Base-by-base conservation (phyloP, 2,113 vertebrate species). In the Amphiprion ocellaris region DNA sequence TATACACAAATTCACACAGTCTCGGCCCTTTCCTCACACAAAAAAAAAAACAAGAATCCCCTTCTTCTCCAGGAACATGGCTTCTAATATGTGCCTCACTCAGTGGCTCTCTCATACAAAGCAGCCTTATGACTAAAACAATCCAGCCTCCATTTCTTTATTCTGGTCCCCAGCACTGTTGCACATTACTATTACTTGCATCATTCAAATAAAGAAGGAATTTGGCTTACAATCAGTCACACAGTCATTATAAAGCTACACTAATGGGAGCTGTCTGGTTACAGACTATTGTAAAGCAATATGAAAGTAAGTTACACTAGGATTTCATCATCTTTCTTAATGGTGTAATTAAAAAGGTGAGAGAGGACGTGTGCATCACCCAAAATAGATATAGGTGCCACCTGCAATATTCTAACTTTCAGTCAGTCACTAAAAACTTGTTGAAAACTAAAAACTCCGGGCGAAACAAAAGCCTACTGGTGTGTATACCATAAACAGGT, bases 121-220 rank as follows among this genome's bases (percentile, higher is more conserved):
- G 83, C 60, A 74, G 83, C 72, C 87, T 69, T 60, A 55, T 70
- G 67, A 80, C 85, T 81, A 12, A 74, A 70, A 83, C 81, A 80
- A 90, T 85, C 69, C 79, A 76, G 74, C 80, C 65, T 69, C 53
- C 63, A 49, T 70, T 69, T 77, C 80, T 87, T 89, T 79, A 79
- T 82, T 75, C 76, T 33, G 71, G 74, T 86, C 80, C 84, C 81
- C 63, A 77, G 72, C 82, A 81, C 80, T 84, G 83, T 85, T 87
- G 79, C 79, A 10, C 88, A 90, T 95, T 95, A 89, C 94, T 88
- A 83, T 83, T 87, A 92, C 94, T 95, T 95, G 94, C 94, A 93
- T 95, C 94, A 95, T 94, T 88, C 88, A 84, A 86, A 83, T 83
- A 85, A 85, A 87, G 78, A 80, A 77, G 68, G 75, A 90, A 89